Evolutionary conservation across 2,888 invertebrate genomes (phyloP).

Genomic region (Sepioteuthis lessoniana): DNA sequence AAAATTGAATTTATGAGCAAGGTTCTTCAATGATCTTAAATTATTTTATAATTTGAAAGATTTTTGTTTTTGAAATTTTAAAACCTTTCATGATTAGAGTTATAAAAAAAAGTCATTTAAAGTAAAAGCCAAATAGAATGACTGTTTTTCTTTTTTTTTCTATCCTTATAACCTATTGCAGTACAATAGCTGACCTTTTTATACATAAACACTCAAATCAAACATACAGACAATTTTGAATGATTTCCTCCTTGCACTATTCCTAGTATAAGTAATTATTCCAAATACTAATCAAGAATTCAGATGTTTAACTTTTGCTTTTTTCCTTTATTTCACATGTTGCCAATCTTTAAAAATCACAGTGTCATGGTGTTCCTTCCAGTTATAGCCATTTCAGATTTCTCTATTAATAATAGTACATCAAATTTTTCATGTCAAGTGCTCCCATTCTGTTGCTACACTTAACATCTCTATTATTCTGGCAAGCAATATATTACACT

Average conservation of each 20-base stretch:
- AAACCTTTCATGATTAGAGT: too few species aligned
- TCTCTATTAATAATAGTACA: neutral
- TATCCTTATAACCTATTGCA: neutral
- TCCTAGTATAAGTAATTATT: neutral
- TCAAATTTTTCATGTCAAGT: conserved; percentile 2
- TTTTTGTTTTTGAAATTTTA: neutral
- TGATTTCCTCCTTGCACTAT: neutral
- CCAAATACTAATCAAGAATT: conserved; percentile 17
- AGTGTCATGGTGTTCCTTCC: neutral
- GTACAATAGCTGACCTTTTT: neutral
- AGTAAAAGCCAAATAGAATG: neutral
- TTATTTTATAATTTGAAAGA: neutral
- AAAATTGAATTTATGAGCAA: too few species aligned
- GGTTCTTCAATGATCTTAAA: too few species aligned
- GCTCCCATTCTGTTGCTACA: neutral
- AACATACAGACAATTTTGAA: conserved; percentile 34
- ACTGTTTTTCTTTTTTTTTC: neutral
- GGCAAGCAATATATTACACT: conserved; percentile 18
- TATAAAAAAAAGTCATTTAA: too few species aligned
- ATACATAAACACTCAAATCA: neutral
- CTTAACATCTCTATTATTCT: neutral
- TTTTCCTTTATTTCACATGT: conserved; percentile 8
- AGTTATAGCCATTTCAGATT: conserved; percentile 1
- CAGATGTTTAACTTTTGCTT: conserved; percentile 33
- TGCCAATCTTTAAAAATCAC: neutral